These are phyloP conservation scores for Aeoliscus strigatus DNA, from an alignment of 2,797 vertebrate species.

Conservation along the genomic window DNA sequence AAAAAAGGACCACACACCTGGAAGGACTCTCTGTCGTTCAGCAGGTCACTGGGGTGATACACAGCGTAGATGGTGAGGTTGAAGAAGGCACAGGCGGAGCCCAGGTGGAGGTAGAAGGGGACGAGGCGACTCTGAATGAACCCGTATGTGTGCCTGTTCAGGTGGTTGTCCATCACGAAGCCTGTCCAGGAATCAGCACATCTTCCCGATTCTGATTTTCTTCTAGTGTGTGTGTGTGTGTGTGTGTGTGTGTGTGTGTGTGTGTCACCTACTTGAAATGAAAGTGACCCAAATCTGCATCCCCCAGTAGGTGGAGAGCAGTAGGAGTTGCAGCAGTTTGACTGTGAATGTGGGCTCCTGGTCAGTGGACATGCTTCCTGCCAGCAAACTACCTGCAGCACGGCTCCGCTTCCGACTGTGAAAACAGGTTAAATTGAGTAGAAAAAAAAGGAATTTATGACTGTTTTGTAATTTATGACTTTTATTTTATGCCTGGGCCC, in stretches of 20 bases:
- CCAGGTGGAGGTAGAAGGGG: constrained; percentile 80
- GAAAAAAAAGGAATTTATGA: no score
- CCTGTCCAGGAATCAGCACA: constrained; percentile 49
- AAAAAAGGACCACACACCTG: constrained; percentile 64
- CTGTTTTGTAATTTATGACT: no score
- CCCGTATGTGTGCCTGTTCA: constrained; percentile 79
- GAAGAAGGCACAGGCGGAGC: constrained; percentile 80
- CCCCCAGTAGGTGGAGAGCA: constrained; percentile 84
- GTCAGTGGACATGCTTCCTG: constrained; percentile 66
- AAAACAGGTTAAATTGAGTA: not conserved
- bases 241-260: not conserved
- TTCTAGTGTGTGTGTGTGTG: not conserved
- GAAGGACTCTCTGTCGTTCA: constrained; percentile 69
- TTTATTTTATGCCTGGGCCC: no score
- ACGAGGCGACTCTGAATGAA: constrained; percentile 82
- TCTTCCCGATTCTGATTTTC: not conserved
- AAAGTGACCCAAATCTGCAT: constrained; percentile 86
- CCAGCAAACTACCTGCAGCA: not conserved
- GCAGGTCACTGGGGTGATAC: constrained; percentile 73
- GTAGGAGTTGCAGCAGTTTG: constrained; percentile 78
- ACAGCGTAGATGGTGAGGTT: constrained; percentile 79
- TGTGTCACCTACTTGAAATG: constrained; percentile 70
- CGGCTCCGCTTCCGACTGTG: constrained; percentile 13
- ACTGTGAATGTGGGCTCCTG: constrained; percentile 64
- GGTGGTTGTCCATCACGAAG: constrained; percentile 79